Conservation (phyloP, 2,797 vertebrate genomes). For the Synaphobranchus kaupii region DNA sequence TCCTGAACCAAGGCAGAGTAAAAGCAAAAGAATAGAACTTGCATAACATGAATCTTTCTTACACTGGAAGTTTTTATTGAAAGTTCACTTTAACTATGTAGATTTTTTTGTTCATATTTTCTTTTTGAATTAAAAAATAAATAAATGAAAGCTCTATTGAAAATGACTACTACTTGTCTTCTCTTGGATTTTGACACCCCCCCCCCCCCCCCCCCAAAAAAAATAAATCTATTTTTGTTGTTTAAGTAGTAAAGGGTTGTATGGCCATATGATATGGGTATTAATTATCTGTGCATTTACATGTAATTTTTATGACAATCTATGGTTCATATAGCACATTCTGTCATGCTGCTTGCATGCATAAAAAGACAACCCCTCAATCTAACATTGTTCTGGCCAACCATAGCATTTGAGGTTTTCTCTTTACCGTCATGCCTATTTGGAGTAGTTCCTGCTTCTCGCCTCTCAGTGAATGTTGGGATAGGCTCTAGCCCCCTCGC, state of each 20-base stretch:
- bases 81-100: conserved; percentile 26
- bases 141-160: conserved; percentile 26
- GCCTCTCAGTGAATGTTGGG: too few relatives aligned
- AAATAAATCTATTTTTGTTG: neutral
- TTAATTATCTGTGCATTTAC: neutral
- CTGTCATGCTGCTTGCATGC: neutral
- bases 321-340: neutral
- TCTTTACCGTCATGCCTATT: neutral
- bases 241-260: neutral
- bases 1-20: conserved; percentile 11
- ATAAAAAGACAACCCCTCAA: neutral
- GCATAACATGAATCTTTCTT: conserved; percentile 17
- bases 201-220: neutral
- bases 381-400: neutral
- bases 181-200: neutral
- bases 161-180: neutral
- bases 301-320: neutral
- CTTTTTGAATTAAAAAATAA: conserved; percentile 27
- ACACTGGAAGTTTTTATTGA: conserved; percentile 35
- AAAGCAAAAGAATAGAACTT: conserved; percentile 10
- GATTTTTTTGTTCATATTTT: conserved; percentile 30
- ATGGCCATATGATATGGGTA: neutral
- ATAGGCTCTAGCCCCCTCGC: too few relatives aligned
- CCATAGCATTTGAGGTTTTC: neutral
- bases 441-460: neutral